These are phyloP conservation scores for Heteromormyrus szaboi DNA, from an alignment of 2,797 vertebrate genomes.

Conservation along the genomic window DNA sequence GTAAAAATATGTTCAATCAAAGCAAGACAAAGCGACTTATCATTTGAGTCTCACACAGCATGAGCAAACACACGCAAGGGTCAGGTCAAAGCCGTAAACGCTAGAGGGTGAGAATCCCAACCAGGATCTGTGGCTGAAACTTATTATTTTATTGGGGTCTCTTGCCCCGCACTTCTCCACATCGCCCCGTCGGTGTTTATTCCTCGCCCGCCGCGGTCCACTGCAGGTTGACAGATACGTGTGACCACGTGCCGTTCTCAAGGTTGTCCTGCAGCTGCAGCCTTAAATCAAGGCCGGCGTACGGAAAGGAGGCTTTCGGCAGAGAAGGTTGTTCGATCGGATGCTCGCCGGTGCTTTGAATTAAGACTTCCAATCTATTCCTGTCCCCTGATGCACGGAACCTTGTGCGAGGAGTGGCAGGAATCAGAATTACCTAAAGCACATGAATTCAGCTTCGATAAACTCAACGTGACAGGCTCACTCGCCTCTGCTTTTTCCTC, in stretches of 20 bases:
- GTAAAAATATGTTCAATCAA: neutral
- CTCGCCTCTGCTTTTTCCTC: conserved; percentile 15
- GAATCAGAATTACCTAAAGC: conserved; percentile 12
- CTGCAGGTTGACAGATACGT: neutral
- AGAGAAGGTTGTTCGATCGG: conserved; percentile 1
- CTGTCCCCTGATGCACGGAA: neutral
- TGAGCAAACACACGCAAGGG: neutral
- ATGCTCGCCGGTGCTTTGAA: conserved; percentile 2
- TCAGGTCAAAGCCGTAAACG: neutral
- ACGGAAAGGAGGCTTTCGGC: neutral
- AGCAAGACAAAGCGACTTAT: neutral
- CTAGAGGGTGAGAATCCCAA: neutral
- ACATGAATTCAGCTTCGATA: conserved; percentile 11
- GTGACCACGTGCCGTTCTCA: neutral
- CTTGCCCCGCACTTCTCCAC: neutral
- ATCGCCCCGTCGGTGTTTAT: neutral
- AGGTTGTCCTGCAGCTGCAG: neutral
- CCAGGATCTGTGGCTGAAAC: neutral
- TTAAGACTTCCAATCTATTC: conserved; percentile 19
- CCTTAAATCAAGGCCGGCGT: conserved; percentile 8
- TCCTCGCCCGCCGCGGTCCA: neutral
- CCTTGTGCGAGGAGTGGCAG: neutral
- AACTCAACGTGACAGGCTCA: conserved; percentile 30
- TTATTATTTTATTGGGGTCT: neutral
- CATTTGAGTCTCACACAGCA: neutral